Evolutionary conservation across 1,140 invertebrate genomes (phyloP).

Genomic region (Pseudomyrmex cubaensis): DNA sequence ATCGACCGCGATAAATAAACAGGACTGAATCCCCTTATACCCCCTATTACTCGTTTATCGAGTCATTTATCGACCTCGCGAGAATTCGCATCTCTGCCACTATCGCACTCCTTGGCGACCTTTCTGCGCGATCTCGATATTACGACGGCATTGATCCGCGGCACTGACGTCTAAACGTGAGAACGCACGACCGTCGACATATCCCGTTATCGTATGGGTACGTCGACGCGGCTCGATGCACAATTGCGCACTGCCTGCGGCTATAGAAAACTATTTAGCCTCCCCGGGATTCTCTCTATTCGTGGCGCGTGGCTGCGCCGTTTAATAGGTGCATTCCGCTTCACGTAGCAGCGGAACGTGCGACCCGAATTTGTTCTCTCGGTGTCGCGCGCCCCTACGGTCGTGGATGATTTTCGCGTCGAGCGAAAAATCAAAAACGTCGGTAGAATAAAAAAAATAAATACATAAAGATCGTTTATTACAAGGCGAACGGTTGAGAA

Average conservation of each 20-base stretch:
- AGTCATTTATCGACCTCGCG: slow-evolving; percentile 46
- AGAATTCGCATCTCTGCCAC: slow-evolving; percentile 1
- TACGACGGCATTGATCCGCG: slow-evolving; percentile 27
- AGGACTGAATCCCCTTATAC: neutral
- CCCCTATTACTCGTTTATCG: slow-evolving; percentile 54
- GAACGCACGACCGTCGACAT: slow-evolving; percentile 60
- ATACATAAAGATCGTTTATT: too few species aligned
- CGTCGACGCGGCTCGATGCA: slow-evolving; percentile 66
- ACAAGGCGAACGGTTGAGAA: too few species aligned
- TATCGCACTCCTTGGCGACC: neutral
- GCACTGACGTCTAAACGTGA: slow-evolving; percentile 73
- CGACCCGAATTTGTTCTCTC: slow-evolving; percentile 53
- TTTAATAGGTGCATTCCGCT: slow-evolving; percentile 73
- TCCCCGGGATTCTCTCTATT: slow-evolving; percentile 70
- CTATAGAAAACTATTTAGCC: slow-evolving; percentile 76
- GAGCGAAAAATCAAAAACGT: neutral
- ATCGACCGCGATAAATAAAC: slow-evolving; percentile 74
- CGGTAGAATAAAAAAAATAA: too few species aligned
- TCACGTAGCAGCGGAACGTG: slow-evolving; percentile 62
- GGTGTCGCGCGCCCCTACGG: neutral
- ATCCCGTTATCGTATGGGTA: slow-evolving; percentile 34
- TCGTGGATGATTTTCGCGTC: slow-evolving; percentile 17
- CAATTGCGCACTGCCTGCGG: slow-evolving; percentile 79
- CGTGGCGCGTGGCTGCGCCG: slow-evolving; percentile 73
- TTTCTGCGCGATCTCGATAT: slow-evolving; percentile 4